A percentile compares a stretch with the other conserved stretches of the same genome.
Evolutionary conservation across 2,797 vertebrate species (phyloP).

Genomic region (Rhinella marina): DNA sequence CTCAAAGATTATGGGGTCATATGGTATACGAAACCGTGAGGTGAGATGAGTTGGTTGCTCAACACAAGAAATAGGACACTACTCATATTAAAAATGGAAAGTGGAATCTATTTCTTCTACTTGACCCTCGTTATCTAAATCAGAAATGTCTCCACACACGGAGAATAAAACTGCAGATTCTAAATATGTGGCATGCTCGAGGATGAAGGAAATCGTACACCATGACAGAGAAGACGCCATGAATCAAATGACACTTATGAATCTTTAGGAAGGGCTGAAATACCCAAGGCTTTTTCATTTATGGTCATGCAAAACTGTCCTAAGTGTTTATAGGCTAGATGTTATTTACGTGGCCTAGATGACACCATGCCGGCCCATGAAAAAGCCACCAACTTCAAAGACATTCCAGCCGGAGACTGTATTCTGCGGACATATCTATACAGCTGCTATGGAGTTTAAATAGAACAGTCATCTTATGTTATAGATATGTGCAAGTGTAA

Average conservation of each 20-base stretch:
- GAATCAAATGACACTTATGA: conserved; percentile 20
- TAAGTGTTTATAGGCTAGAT: conserved; percentile 1
- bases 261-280: not conserved
- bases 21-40: not conserved
- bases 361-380: conserved; percentile 40
- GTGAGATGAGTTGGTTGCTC: no score
- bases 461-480: conserved; percentile 22
- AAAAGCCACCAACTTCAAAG: conserved; percentile 20
- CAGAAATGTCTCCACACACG: not conserved
- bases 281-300: not conserved
- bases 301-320: conserved; percentile 13
- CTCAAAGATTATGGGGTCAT: no score
- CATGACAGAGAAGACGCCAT: not conserved
- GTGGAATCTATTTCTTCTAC: not conserved
- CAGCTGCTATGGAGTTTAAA: conserved; percentile 50
- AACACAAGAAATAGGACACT: not conserved
- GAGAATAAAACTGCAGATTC: not conserved
- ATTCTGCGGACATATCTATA: not conserved
- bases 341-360: conserved; percentile 45
- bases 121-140: not conserved
- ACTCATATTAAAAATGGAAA: not conserved
- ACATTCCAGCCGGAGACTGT: conserved; percentile 43
- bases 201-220: not conserved
- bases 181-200: not conserved
- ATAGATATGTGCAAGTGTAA: conserved; percentile 22